Percentiles rank a stretch among this genome's conserved stretches.
Evolutionary conservation across 2,888 invertebrate species (phyloP).

Genomic region (Cactoblastis cactorum): DNA sequence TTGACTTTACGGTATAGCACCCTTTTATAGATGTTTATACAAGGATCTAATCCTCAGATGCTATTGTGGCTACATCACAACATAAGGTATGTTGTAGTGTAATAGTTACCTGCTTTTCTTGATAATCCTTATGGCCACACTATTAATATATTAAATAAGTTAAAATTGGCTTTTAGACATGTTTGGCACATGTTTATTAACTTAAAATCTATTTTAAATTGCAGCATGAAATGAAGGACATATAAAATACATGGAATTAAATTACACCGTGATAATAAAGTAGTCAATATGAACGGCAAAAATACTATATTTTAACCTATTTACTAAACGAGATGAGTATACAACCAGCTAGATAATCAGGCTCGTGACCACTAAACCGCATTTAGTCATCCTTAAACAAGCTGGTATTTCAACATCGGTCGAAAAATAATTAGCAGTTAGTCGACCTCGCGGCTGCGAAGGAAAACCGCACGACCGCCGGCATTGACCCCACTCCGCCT

Average conservation of each 20-base stretch:
- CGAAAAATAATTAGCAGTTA: constrained; percentile 72
- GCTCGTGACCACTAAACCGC: constrained; percentile 53
- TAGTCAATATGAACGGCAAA: not conserved
- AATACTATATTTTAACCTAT: not conserved
- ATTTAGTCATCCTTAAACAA: constrained; percentile 48
- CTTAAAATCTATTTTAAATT: too few relatives aligned
- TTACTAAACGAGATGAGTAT: constrained; percentile 10
- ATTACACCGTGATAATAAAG: not conserved
- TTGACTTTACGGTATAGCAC: too few relatives aligned
- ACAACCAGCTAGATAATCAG: constrained; percentile 30
- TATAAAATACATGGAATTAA: not conserved
- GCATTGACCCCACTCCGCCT: constrained; percentile 52
- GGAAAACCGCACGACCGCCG: constrained; percentile 57
- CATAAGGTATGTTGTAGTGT: too few relatives aligned
- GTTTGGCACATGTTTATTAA: too few relatives aligned
- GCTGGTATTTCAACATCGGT: constrained; percentile 53
- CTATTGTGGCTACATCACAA: too few relatives aligned
- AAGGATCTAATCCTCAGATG: too few relatives aligned
- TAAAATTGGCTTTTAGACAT: too few relatives aligned
- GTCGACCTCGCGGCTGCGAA: constrained; percentile 57
- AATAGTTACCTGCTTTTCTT: too few relatives aligned
- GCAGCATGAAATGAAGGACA: not conserved
- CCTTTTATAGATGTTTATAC: too few relatives aligned
- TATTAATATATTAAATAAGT: too few relatives aligned
- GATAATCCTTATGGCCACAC: too few relatives aligned